Evolutionary conservation across 2,888 invertebrate genomes (phyloP), one percentile per base, ranked within the genome.

Genomic region (Gnatocerus cornutus): DNA sequence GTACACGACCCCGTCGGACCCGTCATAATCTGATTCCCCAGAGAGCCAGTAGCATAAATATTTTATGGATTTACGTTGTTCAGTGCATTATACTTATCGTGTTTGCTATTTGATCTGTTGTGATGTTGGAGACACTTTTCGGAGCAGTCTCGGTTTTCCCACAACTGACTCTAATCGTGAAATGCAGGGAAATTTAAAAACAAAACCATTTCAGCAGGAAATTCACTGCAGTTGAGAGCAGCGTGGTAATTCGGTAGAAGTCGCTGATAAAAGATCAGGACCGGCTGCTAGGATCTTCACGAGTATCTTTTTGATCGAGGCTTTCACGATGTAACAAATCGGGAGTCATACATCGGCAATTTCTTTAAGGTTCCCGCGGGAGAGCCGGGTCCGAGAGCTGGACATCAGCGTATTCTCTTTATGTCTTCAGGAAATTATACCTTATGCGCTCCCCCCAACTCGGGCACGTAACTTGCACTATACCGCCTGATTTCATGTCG

Each of bases 51-150:
- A 71, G 80, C 81, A 84, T 85, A 84, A 84, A 85, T 85, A 85
- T 85, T 85, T 85, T 85, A 85, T 85, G 84, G 84, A 85, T 84
- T 84, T 84, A 84, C 84, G 83, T 83, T 85, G 84, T 84, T 82
- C 83, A 79, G 80, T 85, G 84, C 85, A 84, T 84, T 85, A 85
- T 84, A 84, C 84, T 85, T 85, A 84, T 83, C 84, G 79, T 80
- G 82, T 83, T 83, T 81, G 83, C 80, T 82, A 81, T 84, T 84
- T 83, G 83, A 84, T 83, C 84, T 82, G 81, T 78, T 79, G 80
- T 77, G 76, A 73, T 75, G 79, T 76, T 75, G 73, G 77, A 66
- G 76, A 79, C 77, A 78, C 76, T 56, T 77, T 77, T 74, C 70
- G 59, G 43, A 48, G 58, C 73, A 62, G 76, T 69, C 70, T 74